Percentiles rank a stretch among this genome's conserved stretches.
These are phyloP conservation scores for Drosophila mettleri DNA, from an alignment of 2,888 invertebrate genomes.

Conservation along the genomic window DNA sequence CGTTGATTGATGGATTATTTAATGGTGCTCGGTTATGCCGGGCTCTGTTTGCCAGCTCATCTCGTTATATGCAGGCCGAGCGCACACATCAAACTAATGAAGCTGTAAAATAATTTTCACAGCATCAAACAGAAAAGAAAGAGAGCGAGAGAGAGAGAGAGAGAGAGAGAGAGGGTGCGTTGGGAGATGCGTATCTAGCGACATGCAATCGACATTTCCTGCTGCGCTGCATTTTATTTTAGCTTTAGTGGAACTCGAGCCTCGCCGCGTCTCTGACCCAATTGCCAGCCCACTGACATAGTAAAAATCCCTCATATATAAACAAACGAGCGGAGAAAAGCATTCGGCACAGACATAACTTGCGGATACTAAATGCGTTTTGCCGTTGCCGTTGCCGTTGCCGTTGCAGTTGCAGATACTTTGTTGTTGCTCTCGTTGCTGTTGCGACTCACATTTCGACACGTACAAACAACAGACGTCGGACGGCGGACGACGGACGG, in stretches of 20 bases:
- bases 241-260: slow-evolving; percentile 22
- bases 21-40: slow-evolving; percentile 27
- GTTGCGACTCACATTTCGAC: slow-evolving; percentile 65
- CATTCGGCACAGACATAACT: slow-evolving; percentile 40
- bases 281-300: slow-evolving; percentile 57
- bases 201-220: slow-evolving; percentile 60
- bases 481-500: slow-evolving; percentile 1
- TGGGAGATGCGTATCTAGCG: slow-evolving; percentile 1
- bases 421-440: slow-evolving; percentile 3
- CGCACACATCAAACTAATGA: slow-evolving; percentile 36
- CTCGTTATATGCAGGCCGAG: slow-evolving; percentile 1
- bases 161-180: background rate
- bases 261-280: slow-evolving; percentile 51
- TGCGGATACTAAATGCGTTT: slow-evolving; percentile 44
- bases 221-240: slow-evolving; percentile 64
- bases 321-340: slow-evolving; percentile 21
- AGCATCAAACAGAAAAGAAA: slow-evolving; percentile 44
- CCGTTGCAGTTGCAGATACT: slow-evolving; percentile 11
- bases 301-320: slow-evolving; percentile 17
- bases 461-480: slow-evolving; percentile 50
- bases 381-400: slow-evolving; percentile 30
- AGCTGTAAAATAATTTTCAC: slow-evolving; percentile 29
- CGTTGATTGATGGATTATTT: slow-evolving; percentile 70
- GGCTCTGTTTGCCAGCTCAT: slow-evolving; percentile 13
- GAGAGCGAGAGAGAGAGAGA: background rate